Conservation (phyloP, 2,113 vertebrate species). For the Lepisosteus osseus region DNA sequence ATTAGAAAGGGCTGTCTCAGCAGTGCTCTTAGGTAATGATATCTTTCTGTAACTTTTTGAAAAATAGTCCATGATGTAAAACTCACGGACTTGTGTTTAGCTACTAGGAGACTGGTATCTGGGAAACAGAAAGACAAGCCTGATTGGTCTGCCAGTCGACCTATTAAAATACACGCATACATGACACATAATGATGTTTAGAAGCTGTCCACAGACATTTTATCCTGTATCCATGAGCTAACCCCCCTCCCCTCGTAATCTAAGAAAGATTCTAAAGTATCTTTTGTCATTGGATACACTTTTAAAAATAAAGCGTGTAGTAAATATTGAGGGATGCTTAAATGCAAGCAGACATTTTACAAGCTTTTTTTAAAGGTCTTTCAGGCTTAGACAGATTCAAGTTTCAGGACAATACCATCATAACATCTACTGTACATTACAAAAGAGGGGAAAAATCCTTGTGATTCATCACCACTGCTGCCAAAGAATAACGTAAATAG, state of each 20-base stretch:
- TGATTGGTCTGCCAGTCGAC: constrained; percentile 71
- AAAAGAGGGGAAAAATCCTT: too few species aligned
- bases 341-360: constrained; percentile 63
- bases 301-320: constrained; percentile 85
- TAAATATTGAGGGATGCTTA: constrained; percentile 63
- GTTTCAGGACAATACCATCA: too few species aligned
- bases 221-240: constrained; percentile 61
- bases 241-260: constrained; percentile 71
- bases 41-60: constrained; percentile 88
- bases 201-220: constrained; percentile 63
- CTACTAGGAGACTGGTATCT: constrained; percentile 65
- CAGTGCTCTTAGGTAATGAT: constrained; percentile 79
- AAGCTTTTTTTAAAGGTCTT: constrained; percentile 53
- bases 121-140: constrained; percentile 58
- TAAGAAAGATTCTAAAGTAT: constrained; percentile 75
- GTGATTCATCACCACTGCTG: too few species aligned
- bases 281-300: constrained; percentile 77
- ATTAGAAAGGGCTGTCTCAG: constrained; percentile 71
- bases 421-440: too few species aligned
- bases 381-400: constrained; percentile 35
- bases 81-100: constrained; percentile 79
- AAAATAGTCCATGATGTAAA: constrained; percentile 97
- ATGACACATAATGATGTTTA: constrained; percentile 73
- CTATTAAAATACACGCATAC: constrained; percentile 67
- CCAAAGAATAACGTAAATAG: too few species aligned